Conservation (phyloP, 2,797 vertebrate genomes). For the Bufotes viridis region DNA sequence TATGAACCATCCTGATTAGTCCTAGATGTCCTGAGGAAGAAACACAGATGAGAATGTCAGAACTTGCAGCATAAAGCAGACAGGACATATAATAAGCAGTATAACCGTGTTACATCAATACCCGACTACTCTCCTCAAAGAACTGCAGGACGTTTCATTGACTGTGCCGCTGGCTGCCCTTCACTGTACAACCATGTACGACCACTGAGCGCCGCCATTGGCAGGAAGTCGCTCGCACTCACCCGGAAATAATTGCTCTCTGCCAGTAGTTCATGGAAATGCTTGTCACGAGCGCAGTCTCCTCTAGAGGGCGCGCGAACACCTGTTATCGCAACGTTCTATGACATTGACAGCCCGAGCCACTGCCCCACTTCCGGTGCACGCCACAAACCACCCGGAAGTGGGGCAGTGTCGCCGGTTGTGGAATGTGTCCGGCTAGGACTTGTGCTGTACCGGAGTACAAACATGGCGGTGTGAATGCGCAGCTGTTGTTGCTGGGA, state of each 20-base stretch:
- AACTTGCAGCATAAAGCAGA: not conserved
- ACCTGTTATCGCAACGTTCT: not conserved
- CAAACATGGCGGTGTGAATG: conserved; percentile 45
- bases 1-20: conserved; percentile 31
- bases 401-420: conserved; percentile 28
- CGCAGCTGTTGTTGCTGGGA: conserved; percentile 28
- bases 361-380: conserved; percentile 16
- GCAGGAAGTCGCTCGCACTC: not conserved
- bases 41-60: not conserved
- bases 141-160: not conserved
- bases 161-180: not conserved
- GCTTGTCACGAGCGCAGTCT: not conserved
- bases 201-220: not conserved
- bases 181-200: not conserved
- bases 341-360: not conserved
- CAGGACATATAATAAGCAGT: not conserved
- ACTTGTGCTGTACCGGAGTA: conserved; percentile 32
- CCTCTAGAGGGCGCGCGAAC: conserved; percentile 9
- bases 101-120: not conserved
- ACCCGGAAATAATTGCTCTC: not conserved
- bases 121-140: not conserved
- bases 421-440: conserved; percentile 15
- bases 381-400: not conserved
- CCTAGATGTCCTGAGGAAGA: not conserved
- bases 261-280: not conserved